Evolutionary conservation across 1,140 invertebrate species (phyloP).

Genomic region (Belonocnema kinseyi): DNA sequence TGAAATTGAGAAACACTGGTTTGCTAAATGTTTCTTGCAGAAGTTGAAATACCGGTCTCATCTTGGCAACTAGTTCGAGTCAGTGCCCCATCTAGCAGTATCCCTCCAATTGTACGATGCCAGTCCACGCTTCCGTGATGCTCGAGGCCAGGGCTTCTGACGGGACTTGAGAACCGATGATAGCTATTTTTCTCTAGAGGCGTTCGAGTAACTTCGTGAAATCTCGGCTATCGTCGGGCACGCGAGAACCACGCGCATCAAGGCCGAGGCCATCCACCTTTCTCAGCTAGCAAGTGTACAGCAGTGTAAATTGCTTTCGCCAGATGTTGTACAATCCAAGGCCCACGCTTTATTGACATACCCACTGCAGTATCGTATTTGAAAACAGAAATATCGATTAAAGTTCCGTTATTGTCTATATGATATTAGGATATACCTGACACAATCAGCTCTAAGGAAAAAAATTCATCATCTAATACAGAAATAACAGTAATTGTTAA

Average conservation of each 20-base stretch:
- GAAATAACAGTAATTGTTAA: too few species aligned
- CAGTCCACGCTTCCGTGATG: conserved; percentile 45
- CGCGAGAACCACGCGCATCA: conserved; percentile 76
- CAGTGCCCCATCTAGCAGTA: conserved; percentile 50
- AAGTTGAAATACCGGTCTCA: conserved; percentile 70
- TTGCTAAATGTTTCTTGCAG: conserved; percentile 56
- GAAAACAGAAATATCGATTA: too few species aligned
- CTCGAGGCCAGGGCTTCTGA: conserved; percentile 54
- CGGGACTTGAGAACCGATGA: conserved; percentile 38
- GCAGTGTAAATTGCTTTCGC: conserved; percentile 53
- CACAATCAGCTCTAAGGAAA: too few species aligned
- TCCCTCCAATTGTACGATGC: conserved; percentile 35
- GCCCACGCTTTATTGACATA: too few species aligned
- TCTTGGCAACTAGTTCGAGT: conserved; percentile 59
- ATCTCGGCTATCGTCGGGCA: conserved; percentile 70
- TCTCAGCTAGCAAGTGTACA: conserved; percentile 63
- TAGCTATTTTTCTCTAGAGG: conserved; percentile 32
- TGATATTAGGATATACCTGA: too few species aligned
- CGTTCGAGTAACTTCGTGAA: conserved; percentile 60
- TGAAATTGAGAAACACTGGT: conserved; percentile 64
- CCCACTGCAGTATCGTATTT: too few species aligned
- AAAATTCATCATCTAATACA: too few species aligned
- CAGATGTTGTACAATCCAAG: conserved; percentile 30
- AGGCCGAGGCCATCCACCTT: conserved; percentile 73
- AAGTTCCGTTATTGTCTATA: too few species aligned